Conservation (phyloP, 2,113 vertebrate species). For the Lepisosteus oculatus region DNA sequence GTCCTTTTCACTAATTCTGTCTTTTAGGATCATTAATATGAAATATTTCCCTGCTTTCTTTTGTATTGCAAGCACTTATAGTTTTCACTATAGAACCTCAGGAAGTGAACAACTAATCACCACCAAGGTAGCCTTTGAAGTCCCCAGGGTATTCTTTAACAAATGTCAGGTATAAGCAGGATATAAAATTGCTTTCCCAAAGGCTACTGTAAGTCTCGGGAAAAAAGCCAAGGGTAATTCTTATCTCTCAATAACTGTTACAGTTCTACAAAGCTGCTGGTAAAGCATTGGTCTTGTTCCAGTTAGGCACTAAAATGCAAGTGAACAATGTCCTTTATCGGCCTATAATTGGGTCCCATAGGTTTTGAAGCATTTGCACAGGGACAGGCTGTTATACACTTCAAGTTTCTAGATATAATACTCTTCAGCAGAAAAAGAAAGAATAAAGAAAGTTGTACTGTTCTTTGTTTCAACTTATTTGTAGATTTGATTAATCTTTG, state of each 20-base stretch:
- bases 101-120: slow-evolving; percentile 32
- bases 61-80: background rate
- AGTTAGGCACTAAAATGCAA: slow-evolving; percentile 17
- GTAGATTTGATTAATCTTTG: too few species aligned
- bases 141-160: slow-evolving; percentile 35
- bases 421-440: slow-evolving; percentile 17
- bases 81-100: background rate
- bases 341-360: slow-evolving; percentile 32
- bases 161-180: slow-evolving; percentile 40
- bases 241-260: slow-evolving; percentile 27
- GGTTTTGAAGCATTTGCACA: slow-evolving; percentile 27
- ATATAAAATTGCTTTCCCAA: slow-evolving; percentile 37
- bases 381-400: slow-evolving; percentile 2
- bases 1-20: too few species aligned
- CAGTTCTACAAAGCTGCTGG: slow-evolving; percentile 20
- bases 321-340: slow-evolving; percentile 5
- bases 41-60: background rate
- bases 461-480: too few species aligned
- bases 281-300: slow-evolving; percentile 24
- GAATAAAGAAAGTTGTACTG: background rate
- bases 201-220: slow-evolving; percentile 25
- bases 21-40: too few species aligned
- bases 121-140: slow-evolving; percentile 12
- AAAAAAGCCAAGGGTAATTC: slow-evolving; percentile 26
- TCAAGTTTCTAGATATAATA: slow-evolving; percentile 11